phyloP scores from a whole-genome alignment of 1,140 invertebrate genomes.

The Papilio xuthus region DNA sequence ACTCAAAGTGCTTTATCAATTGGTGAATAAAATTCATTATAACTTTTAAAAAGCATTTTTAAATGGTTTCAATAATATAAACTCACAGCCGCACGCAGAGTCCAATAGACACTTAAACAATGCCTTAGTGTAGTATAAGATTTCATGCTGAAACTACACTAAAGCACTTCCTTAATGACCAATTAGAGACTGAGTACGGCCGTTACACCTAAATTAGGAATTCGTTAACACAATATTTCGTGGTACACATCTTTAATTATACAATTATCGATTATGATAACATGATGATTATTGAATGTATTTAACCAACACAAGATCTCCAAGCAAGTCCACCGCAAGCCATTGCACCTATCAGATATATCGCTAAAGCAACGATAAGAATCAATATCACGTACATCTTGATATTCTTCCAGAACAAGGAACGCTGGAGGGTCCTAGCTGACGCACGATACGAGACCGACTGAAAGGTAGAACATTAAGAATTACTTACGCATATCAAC shows the following conservation, averaged over 20 bases:
- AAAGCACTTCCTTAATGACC: neutral
- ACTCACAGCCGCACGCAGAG: neutral
- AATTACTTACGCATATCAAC: neutral
- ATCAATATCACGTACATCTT: slow-evolving; percentile 93
- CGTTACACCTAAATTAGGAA: neutral
- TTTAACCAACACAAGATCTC: slow-evolving; percentile 85
- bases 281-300: neutral
- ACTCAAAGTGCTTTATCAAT: neutral
- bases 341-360: slow-evolving; percentile 94
- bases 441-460: slow-evolving; percentile 93
- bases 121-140: neutral
- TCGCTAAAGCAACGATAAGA: slow-evolving; percentile 86
- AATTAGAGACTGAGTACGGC: too few relatives aligned
- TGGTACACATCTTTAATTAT: neutral
- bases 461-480: slow-evolving; percentile 82
- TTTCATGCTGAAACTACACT: neutral
- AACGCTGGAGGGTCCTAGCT: slow-evolving; percentile 91
- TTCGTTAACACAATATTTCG: neutral
- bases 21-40: neutral
- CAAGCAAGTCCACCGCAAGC: slow-evolving; percentile 92
- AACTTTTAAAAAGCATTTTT: neutral
- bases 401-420: slow-evolving; percentile 96
- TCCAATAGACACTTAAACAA: too few relatives aligned
- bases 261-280: slow-evolving; percentile 19
- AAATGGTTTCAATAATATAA: neutral